phyloP scores from a whole-genome alignment of 2,113 vertebrate genomes.

The Rhinogobius similis region DNA sequence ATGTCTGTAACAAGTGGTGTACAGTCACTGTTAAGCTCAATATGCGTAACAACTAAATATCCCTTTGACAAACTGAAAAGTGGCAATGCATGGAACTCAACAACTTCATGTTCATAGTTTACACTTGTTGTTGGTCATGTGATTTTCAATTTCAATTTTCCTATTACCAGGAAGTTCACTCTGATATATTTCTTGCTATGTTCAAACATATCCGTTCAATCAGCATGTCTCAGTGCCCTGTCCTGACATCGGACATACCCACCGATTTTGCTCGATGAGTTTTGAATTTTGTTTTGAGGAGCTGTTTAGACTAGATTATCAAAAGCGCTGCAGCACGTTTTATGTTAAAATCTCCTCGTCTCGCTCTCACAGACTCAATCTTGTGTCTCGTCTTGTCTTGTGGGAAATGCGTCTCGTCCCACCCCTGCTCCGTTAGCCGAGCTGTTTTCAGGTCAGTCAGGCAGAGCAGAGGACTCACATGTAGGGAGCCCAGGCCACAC shows the following conservation, averaged over 20 bases:
- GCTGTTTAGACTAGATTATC: no score
- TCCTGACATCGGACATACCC: background rate
- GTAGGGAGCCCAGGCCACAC: background rate
- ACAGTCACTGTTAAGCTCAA: no score
- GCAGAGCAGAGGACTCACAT: background rate
- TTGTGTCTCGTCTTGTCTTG: no score
- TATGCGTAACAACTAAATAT: background rate
- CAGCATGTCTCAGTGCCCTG: background rate
- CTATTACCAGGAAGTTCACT: no score
- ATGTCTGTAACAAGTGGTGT: no score
- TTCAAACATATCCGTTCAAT: background rate
- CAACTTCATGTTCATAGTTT: background rate
- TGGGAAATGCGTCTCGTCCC: no score
- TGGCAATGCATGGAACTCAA: background rate
- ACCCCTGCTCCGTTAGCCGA: background rate
- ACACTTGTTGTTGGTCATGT: slow-evolving; percentile 29
- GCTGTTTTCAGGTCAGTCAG: slow-evolving; percentile 7
- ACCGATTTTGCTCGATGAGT: no score
- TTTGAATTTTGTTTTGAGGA: no score
- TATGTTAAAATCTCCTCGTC: no score
- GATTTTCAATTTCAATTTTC: slow-evolving; percentile 24
- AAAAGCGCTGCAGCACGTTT: no score
- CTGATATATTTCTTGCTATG: background rate
- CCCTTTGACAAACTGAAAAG: background rate
- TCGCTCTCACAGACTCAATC: no score